Evolutionary conservation across 2,113 vertebrate species (phyloP), one percentile per base, ranked within the genome.

Genomic region (Aramus guarauna): DNA sequence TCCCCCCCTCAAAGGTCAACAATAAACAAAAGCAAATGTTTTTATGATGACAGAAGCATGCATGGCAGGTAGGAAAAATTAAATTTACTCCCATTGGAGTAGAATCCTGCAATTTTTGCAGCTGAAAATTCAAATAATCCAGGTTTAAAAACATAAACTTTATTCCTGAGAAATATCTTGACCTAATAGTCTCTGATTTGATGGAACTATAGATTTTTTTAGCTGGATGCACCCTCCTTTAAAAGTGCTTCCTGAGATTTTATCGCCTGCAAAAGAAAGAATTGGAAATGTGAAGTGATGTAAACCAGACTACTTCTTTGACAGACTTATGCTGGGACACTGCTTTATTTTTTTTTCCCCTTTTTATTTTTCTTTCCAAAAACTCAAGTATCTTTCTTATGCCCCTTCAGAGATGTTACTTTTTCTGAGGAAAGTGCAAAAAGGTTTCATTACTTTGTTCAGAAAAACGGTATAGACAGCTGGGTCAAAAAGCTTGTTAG

Each of bases 1-100:
- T 5, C 5, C 3, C 8, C 3, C 5, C 5, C 4, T 3, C 6
- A 27, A 64, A 50, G 7, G 3, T 52, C 16, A 45, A 12, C 2
- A 52, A 83, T 16, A 60, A 87, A 56, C 3, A 55, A 41, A 63
- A 59, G 3, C 5, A 62, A 56, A 76, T 50, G 26, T 1, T 29
- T 93, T 81, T 56, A 8, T 73, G 52, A 64, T 47, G 68, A 18
- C 19, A 76, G 52, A 90, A n/a, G 5, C 10, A 43, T 39, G 18
- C 15, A 56, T 64, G 12, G 20, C 15, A 36, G 6, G 21, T 34
- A 62, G 12, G 12, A 83, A 86, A 73, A 72, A 34, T 18, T 36
- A 37, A 47, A 72, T 59, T 72, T 91, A 0, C 16, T 84, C 6
- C 16, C 5, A 8, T 5, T 69, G 5, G 4, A 74, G 34, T 27